A percentile compares a stretch with the other conserved stretches of the same genome.
phyloP scores from a whole-genome alignment of 2,888 invertebrate species.

The Drosophila longiperda region DNA sequence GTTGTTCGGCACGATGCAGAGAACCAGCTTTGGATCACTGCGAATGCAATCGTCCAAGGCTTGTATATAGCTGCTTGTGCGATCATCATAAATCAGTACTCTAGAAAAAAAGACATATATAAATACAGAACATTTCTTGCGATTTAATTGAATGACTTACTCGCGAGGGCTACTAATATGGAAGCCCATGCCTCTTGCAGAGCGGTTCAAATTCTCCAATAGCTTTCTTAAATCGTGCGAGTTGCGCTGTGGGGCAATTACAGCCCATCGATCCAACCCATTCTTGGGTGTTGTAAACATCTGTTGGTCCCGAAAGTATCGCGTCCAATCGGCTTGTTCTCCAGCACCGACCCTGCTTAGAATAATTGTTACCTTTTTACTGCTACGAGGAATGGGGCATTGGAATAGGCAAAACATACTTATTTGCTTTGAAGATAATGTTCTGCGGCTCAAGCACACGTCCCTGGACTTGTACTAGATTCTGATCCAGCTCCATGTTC shows the following conservation, averaged over 20 bases:
- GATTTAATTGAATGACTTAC: slow-evolving; percentile 59
- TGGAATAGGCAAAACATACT: slow-evolving; percentile 51
- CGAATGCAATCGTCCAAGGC: slow-evolving; percentile 87
- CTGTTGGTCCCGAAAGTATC: slow-evolving; percentile 86
- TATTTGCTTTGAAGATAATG: slow-evolving; percentile 86
- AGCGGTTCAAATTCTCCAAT: slow-evolving; percentile 81
- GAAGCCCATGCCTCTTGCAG: slow-evolving; percentile 85
- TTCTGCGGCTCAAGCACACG: slow-evolving; percentile 88
- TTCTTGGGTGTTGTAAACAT: slow-evolving; percentile 84
- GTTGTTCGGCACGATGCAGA: slow-evolving; percentile 90
- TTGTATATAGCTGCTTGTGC: slow-evolving; percentile 87
- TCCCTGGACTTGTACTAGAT: slow-evolving; percentile 88
- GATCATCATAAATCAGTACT: slow-evolving; percentile 86
- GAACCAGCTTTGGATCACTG: slow-evolving; percentile 88
- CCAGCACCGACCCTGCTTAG: slow-evolving; percentile 84
- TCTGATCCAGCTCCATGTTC: slow-evolving; percentile 89
- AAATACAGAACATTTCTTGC: background rate
- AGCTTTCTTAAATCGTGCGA: slow-evolving; percentile 75
- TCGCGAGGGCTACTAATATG: slow-evolving; percentile 84
- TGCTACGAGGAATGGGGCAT: background rate
- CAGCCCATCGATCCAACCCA: slow-evolving; percentile 84
- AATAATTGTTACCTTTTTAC: background rate
- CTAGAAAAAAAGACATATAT: slow-evolving; percentile 47
- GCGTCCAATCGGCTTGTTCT: slow-evolving; percentile 91
- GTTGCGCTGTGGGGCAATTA: slow-evolving; percentile 80